Base-by-base conservation (phyloP, 1,140 invertebrate species). In the Mesaphorura yosii region DNA sequence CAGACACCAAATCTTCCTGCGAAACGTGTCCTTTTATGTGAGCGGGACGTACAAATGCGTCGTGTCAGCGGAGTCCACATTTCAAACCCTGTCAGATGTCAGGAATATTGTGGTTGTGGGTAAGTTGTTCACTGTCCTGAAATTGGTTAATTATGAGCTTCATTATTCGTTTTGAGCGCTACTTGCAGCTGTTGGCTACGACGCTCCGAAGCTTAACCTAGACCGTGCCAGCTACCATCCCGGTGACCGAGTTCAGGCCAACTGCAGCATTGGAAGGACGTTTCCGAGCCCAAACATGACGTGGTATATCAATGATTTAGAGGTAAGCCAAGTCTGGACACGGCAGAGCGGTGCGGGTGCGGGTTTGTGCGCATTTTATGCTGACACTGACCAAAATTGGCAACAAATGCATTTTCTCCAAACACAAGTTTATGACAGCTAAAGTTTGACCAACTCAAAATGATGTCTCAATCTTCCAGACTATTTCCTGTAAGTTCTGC, bases 291-390 rank as follows among this genome's bases (percentile, higher is more conserved):
- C 55, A 12, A 64, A 64, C 49, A 54, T 64, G 20, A 58, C 60
- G 14, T 64, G 63, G 63, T 64, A 55, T 46, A 57, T 64, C 19
- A 57, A 63, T 34, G 58, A 57, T 20, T 31, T 54, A 39, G 34
- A 54, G 53, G 63, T 64, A 56, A 55, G 47, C 5, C 20, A n/a
- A n/a, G n/a, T n/a, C n/a, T n/a, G n/a, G n/a, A n/a, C n/a, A n/a
- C n/a, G n/a, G n/a, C n/a, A n/a, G n/a, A n/a, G n/a, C n/a, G n/a
- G n/a, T n/a, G n/a, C n/a, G n/a, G n/a, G n/a, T n/a, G n/a, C n/a
- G n/a, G n/a, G n/a, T n/a, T n/a, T n/a, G n/a, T n/a, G n/a, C n/a
- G n/a, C n/a, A n/a, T n/a, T n/a, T n/a, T n/a, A n/a, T n/a, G n/a
- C n/a, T n/a, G n/a, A n/a, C n/a, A n/a, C n/a, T n/a, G n/a, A n/a